Evolutionary conservation across 2,113 vertebrate species (phyloP), one percentile per base, ranked within the genome.

Genomic region (Chamaea fasciata): DNA sequence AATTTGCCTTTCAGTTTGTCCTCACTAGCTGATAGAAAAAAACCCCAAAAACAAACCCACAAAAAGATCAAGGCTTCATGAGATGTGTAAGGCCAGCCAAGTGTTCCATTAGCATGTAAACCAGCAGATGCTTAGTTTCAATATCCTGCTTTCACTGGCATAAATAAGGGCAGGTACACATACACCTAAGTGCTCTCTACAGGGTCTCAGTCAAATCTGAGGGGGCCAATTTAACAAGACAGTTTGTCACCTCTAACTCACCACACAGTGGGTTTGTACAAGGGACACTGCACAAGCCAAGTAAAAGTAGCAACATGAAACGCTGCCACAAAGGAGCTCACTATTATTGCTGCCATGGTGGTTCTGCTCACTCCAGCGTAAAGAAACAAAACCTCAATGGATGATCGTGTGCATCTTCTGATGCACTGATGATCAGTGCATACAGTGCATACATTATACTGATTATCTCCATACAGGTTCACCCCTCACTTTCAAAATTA

Each of bases 121-220:
- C 64, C 30, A 86, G 59, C 49, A 95, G 94, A 76, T n/a, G 59
- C 64, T 56, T 39, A 31, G 24, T 90, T 96, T 91, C 13, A 28
- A 35, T 26, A 23, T 52, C 74, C 52, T 83, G 33, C 50, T 95
- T 37, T 92, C 74, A 93, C 60, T 33, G 26, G 35, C 63, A 52
- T 53, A 95, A 97, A 92, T 85, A 94, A 96, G 59, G 46, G 47
- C 70, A 94, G 82, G 89, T 90, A 96, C 95, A 91, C 35, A 26
- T 4, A 37, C 59, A 92, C 80, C 31, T 60, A 92, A 95, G 57
- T 52, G 62, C 46, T 87, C 88, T 96, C 31, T 4, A 62, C 46
- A 94, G 77, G 90, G 94, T 80, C 95, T 86, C 71, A 92, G 87
- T 84, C 69, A 90, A 92, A 95, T 78, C 81, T 17, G 82, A 97